Percentiles rank a stretch among this genome's conserved stretches.
phyloP scores from a whole-genome alignment of 2,113 vertebrate species.

The Tragelaphus strepsiceros region DNA sequence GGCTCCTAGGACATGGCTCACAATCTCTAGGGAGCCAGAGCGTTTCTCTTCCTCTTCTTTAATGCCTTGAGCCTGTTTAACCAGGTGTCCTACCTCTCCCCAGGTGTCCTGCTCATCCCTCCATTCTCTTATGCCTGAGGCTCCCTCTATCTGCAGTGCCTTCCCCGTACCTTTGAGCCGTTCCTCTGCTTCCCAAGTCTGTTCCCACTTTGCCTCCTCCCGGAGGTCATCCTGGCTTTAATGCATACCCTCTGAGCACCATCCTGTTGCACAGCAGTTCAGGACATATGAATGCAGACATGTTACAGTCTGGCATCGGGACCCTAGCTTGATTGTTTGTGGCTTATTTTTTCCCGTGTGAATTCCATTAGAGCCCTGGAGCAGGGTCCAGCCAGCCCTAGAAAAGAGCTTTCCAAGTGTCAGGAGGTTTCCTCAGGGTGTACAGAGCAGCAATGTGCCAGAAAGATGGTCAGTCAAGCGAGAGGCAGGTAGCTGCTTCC shows the following conservation, averaged over 20 bases:
- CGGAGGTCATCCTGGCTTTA: not conserved
- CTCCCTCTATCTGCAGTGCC: not conserved
- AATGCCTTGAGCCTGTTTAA: not conserved
- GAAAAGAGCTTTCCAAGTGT: not conserved
- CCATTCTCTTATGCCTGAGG: not conserved
- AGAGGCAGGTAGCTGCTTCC: not conserved
- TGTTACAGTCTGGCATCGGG: not conserved
- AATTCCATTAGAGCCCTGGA: not conserved
- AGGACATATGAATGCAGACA: not conserved
- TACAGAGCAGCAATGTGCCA: not conserved
- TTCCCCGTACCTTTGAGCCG: not conserved
- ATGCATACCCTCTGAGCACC: not conserved
- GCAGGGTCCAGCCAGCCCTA: not conserved
- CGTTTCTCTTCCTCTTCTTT: not conserved
- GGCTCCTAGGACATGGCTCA: not conserved
- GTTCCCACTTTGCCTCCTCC: not conserved
- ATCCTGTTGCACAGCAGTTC: not conserved
- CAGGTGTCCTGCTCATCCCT: not conserved
- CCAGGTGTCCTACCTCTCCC: not conserved
- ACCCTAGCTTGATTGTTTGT: not conserved
- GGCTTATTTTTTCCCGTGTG: not conserved
- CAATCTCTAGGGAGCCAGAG: not conserved
- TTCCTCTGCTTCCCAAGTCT: not conserved
- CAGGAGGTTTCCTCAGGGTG: not conserved
- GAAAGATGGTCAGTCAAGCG: not conserved